A percentile compares a stretch with the other conserved stretches of the same genome.
phyloP scores from a whole-genome alignment of 2,113 vertebrate species.

The Rattus rattus region DNA sequence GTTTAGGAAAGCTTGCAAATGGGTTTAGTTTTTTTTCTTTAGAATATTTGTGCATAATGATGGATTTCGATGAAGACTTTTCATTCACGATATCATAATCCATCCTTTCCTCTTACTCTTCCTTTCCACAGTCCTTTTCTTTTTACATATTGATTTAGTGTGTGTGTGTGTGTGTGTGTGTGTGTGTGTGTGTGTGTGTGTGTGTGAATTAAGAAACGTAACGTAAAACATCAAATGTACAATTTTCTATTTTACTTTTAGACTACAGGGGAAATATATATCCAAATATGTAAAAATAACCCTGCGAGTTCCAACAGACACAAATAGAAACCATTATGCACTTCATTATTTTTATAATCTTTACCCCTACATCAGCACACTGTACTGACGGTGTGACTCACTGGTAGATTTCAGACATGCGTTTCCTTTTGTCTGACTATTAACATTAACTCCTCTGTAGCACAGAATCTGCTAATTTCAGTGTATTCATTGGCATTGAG shows the following conservation, averaged over 20 bases:
- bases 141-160: too few species aligned
- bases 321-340: not conserved
- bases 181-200: not conserved
- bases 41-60: not conserved
- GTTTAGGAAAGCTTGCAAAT: constrained; percentile 5
- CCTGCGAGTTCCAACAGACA: not conserved
- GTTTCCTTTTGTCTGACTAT: not conserved
- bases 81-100: not conserved
- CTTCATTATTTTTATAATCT: not conserved
- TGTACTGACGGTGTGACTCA: not conserved
- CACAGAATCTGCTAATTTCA: not conserved
- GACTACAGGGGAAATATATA: not conserved
- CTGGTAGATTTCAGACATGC: not conserved
- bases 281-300: not conserved
- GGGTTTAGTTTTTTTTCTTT: not conserved
- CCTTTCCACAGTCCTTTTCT: not conserved
- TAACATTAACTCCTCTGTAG: not conserved
- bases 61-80: not conserved
- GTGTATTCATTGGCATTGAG: not conserved
- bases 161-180: not conserved
- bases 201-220: not conserved
- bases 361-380: not conserved
- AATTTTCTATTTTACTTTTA: not conserved
- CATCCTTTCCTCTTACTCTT: too few species aligned
- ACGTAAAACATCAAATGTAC: not conserved